phyloP scores from a whole-genome alignment of 2,888 invertebrate genomes.

The Apodemia duryi region DNA sequence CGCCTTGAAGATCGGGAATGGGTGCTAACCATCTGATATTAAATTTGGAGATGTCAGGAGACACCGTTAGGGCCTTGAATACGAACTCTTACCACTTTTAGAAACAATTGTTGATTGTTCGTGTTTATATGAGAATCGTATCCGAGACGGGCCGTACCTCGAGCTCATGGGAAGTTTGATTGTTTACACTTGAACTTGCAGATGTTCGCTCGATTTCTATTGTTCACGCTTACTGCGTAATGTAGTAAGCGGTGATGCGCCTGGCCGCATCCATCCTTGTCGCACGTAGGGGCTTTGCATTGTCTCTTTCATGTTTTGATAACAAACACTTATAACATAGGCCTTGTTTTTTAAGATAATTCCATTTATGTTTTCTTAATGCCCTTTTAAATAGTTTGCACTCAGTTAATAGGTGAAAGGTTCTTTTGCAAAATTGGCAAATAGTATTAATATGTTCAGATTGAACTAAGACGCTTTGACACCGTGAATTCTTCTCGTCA shows the following conservation, averaged over 20 bases:
- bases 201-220: background rate
- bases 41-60: too few species aligned
- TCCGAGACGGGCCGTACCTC: background rate
- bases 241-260: constrained; percentile 29
- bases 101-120: constrained; percentile 20
- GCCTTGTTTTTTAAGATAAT: constrained; percentile 23
- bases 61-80: constrained; percentile 30
- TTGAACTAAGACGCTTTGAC: background rate
- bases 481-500: background rate
- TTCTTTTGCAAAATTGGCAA: constrained; percentile 23
- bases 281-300: constrained; percentile 26
- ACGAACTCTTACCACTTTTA: constrained; percentile 23
- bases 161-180: background rate
- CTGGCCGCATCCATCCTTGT: constrained; percentile 23
- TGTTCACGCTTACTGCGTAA: constrained; percentile 15
- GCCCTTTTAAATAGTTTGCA: constrained; percentile 31
- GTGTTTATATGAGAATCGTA: background rate
- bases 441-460: background rate
- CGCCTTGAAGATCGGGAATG: too few species aligned
- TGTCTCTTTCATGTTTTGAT: constrained; percentile 24
- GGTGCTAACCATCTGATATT: too few species aligned
- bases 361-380: constrained; percentile 30
- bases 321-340: constrained; percentile 30
- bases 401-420: constrained; percentile 22
- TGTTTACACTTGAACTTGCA: background rate